These are phyloP conservation scores for Oncorhynchus masou DNA, from an alignment of 2,113 vertebrate species.

Conservation along the genomic window DNA sequence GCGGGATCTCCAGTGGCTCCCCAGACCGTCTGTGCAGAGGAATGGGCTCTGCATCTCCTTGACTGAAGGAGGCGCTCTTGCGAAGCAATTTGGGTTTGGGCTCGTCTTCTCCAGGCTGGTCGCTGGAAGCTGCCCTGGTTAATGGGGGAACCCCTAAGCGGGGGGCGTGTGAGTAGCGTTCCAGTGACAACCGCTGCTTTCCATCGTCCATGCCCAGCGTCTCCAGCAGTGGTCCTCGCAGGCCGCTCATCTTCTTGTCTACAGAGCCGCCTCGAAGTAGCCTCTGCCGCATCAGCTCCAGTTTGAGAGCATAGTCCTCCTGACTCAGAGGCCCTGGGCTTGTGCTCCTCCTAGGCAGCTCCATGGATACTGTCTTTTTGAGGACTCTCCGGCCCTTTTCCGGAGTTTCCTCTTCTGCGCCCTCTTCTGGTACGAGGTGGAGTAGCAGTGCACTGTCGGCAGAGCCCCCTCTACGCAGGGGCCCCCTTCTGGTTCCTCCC, in stretches of 20 bases:
- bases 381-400: slow-evolving; percentile 71
- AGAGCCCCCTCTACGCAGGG: slow-evolving; percentile 87
- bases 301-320: slow-evolving; percentile 87
- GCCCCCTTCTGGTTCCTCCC: slow-evolving; percentile 70
- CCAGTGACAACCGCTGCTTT: slow-evolving; percentile 68
- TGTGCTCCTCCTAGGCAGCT: slow-evolving; percentile 78
- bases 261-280: slow-evolving; percentile 82
- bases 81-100: slow-evolving; percentile 79
- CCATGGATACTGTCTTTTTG: slow-evolving; percentile 87
- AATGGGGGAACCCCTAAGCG: slow-evolving; percentile 75
- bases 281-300: slow-evolving; percentile 91
- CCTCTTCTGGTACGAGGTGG: slow-evolving; percentile 66
- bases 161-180: slow-evolving; percentile 66
- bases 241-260: slow-evolving; percentile 91
- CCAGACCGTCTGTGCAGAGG: slow-evolving; percentile 86
- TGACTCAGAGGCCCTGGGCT: slow-evolving; percentile 83
- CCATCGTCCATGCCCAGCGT: slow-evolving; percentile 84
- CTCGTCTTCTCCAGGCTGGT: slow-evolving; percentile 73
- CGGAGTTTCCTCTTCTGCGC: slow-evolving; percentile 51
- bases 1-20: slow-evolving; percentile 90
- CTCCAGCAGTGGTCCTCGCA: slow-evolving; percentile 91
- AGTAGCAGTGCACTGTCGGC: slow-evolving; percentile 87
- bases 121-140: slow-evolving; percentile 86
- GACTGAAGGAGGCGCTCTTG: slow-evolving; percentile 95
- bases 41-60: slow-evolving; percentile 87